Evolutionary conservation across 2,113 vertebrate genomes (phyloP), one percentile per base, ranked within the genome.

Genomic region (Bubo scandiacus): DNA sequence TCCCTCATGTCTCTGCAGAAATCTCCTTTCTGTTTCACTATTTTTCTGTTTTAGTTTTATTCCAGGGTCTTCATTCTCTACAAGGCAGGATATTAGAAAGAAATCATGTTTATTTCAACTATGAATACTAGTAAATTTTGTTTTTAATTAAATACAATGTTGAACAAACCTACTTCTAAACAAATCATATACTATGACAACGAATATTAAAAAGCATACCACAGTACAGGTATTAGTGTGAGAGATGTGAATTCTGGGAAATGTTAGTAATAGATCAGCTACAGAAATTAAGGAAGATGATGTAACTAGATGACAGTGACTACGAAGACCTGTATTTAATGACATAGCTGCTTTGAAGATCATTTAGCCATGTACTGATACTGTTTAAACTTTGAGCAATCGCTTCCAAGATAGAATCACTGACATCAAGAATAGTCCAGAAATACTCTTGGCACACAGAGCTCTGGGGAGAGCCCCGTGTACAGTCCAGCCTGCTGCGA

Each of bases 401-500:
- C 5, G 4, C 21, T 81, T 93, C 82, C 15, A 16, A 86, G 68
- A 89, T 27, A 82, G 45, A 93, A 90, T 66, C 1, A 0, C 21
- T 81, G 67, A 17, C 47, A 70, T 57, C 20, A 68, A 54, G 63
- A 43, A 43, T 12, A 72, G 22, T 40, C 55, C 61, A 67, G 40
- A 79, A 92, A 59, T 18, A 27, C 18, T 57, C 23, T 12, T 10
- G 13, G 27, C 15, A 30, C 26, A 43, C 4, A 6, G 23, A 9
- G 36, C n/a, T 88, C 40, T 65, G 0, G 0, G 10, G 49, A 67
- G 23, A 79, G 9, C 5, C 4, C 25, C 32, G 6, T 1, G 0
- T 6, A 30, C 25, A 40, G 29, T 12, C 45, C n/a, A 81, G 70
- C 22, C 27, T 20, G 38, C 6, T n/a, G 4, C 0, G 0, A 54